Evolutionary conservation across 2,797 vertebrate genomes (phyloP).

Genomic region (Labroides dimidiatus): DNA sequence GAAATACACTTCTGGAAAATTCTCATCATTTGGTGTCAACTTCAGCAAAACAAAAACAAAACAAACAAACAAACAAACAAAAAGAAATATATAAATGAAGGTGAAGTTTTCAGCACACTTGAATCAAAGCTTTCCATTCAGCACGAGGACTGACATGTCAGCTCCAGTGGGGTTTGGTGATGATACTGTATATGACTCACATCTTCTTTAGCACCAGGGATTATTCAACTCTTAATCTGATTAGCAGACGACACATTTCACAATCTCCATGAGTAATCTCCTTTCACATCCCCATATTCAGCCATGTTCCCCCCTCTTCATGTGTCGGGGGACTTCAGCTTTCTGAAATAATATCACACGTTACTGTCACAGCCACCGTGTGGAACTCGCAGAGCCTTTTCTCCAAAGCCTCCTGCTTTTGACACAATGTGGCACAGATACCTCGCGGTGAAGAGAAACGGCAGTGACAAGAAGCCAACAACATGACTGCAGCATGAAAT

Average conservation of each 20-base stretch:
- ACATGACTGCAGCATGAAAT: slow-evolving; percentile 69
- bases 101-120: too few species aligned
- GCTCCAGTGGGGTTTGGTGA: slow-evolving; percentile 26
- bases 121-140: background rate
- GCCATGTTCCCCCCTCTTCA: slow-evolving; percentile 39
- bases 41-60: too few species aligned
- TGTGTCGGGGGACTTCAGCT: slow-evolving; percentile 50
- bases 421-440: slow-evolving; percentile 40
- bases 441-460: slow-evolving; percentile 44
- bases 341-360: slow-evolving; percentile 53
- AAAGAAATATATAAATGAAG: too few species aligned
- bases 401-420: slow-evolving; percentile 29
- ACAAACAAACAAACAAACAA: too few species aligned
- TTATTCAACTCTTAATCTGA: slow-evolving; percentile 71
- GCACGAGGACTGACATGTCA: slow-evolving; percentile 31
- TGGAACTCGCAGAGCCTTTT: slow-evolving; percentile 25
- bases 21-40: too few species aligned
- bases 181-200: slow-evolving; percentile 38
- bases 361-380: slow-evolving; percentile 51
- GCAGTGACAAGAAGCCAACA: slow-evolving; percentile 42
- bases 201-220: slow-evolving; percentile 35
- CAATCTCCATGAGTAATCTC: slow-evolving; percentile 69
- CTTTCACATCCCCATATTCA: slow-evolving; percentile 46
- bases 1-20: too few species aligned
- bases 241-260: slow-evolving; percentile 72